Conservation (phyloP, 1,140 invertebrate species). For the Diploscapter pachys region DNA sequence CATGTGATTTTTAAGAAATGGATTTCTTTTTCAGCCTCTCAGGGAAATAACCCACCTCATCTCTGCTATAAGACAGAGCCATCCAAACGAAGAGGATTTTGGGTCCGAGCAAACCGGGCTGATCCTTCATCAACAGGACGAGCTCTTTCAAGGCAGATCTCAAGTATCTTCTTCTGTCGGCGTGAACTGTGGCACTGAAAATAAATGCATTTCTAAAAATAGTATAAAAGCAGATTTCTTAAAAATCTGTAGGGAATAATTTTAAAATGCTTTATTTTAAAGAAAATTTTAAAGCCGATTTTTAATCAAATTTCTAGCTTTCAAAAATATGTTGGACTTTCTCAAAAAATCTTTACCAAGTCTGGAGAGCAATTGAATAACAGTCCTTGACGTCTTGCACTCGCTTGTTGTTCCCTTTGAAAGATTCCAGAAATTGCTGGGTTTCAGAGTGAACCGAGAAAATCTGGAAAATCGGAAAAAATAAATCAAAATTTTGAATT, state of each 20-base stretch:
- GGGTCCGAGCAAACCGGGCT: constrained; percentile 82
- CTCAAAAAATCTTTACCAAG: constrained; percentile 6
- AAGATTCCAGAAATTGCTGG: constrained; percentile 75
- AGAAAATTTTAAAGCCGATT: not conserved
- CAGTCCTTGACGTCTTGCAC: constrained; percentile 49
- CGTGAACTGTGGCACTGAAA: constrained; percentile 52
- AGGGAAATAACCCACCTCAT: constrained; percentile 72
- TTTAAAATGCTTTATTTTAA: not conserved
- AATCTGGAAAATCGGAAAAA: not conserved
- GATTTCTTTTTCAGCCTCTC: too few species aligned
- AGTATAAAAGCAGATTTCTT: not conserved
- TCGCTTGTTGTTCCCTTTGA: constrained; percentile 72
- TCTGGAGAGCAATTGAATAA: constrained; percentile 40
- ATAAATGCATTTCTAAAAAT: not conserved
- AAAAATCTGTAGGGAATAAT: constrained; percentile 4
- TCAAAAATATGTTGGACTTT: not conserved
- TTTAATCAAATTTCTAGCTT: not conserved
- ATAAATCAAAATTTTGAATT: not conserved
- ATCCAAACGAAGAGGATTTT: constrained; percentile 90
- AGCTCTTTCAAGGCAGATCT: constrained; percentile 90
- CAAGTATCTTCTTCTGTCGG: constrained; percentile 91
- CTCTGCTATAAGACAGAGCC: constrained; percentile 85
- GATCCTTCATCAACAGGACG: constrained; percentile 89
- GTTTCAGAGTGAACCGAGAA: constrained; percentile 3
- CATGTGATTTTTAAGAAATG: too few species aligned